Base-by-base conservation (phyloP, 2,797 vertebrate species). In the Salarias fasciatus region DNA sequence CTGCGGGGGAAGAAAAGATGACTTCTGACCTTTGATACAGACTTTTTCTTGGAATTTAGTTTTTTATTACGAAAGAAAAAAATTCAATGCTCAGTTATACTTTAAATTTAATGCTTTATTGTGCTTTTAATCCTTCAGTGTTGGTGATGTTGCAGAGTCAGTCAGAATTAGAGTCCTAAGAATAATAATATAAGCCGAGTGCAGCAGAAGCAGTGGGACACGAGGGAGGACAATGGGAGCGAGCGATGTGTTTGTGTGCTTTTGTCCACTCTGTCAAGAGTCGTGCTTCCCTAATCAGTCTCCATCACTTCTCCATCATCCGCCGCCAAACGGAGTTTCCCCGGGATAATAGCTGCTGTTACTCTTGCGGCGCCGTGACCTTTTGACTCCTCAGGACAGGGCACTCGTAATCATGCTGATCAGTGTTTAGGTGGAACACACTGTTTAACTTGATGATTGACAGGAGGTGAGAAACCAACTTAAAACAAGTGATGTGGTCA, bases 1-100 rank as follows among this genome's bases (percentile, higher is more conserved):
- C 44, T 18, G 33, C 4, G 4, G 30, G 13, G n/a, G 3, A 12
- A 15, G 3, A 15, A 35, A 3, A 11, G 5, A 9, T 3, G 76
- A 88, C 79, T 77, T 82, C 55, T 87, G 85, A 86, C 86, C 85
- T 72, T 13, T 72, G 5, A 41, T 38, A 11, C 11, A 44, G 7
- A 52, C 11, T 43, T 6, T 42, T 24, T 24, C 18, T 24, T 24
- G 18, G 3, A 24, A 24, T 24, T 24, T 2, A 2, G 24, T 24
- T 24, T n/a, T 24, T 18, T 24, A 24, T 24, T 24, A 24, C 18
- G 24, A 24, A 18, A 24, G 18, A 18, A 3, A 24, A 24, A 24
- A 24, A 24, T n/a, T n/a, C n/a, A 24, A 24, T 3, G 2, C 18
- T 24, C 18, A 24, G 24, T 24, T 24, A 24, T 24, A 24, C 18